These are phyloP conservation scores for Excalfactoria chinensis DNA, from an alignment of 2,113 vertebrate genomes.

Conservation along the genomic window DNA sequence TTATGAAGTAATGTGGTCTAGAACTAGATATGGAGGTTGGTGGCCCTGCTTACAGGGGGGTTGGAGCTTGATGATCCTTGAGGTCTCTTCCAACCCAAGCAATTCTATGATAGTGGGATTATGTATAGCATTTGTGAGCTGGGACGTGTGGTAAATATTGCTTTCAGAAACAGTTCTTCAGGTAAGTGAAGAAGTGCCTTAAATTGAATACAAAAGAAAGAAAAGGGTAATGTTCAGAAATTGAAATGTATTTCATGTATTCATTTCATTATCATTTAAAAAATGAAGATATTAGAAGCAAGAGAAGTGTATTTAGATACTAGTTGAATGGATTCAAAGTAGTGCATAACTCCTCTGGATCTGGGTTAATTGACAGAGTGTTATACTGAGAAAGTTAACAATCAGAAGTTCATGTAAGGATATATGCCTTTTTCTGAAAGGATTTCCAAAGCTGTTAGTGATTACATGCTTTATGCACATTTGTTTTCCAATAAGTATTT, in stretches of 20 bases:
- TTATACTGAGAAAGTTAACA: not conserved
- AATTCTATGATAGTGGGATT: not conserved
- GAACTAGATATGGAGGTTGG: too few species aligned
- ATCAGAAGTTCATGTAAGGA: not conserved
- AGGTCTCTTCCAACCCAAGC: too few species aligned
- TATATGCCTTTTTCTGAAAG: not conserved
- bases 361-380: not conserved
- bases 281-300: not conserved
- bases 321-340: not conserved
- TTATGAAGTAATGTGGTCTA: not conserved
- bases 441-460: not conserved
- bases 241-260: not conserved
- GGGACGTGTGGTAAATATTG: not conserved
- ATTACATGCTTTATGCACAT: not conserved
- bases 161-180: not conserved
- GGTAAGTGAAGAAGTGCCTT: conserved; percentile 35
- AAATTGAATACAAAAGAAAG: not conserved
- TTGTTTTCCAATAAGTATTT: not conserved
- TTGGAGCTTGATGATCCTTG: too few species aligned
- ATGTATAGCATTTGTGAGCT: not conserved
- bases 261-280: not conserved
- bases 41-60: too few species aligned
- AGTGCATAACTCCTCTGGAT: not conserved
- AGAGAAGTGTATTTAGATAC: not conserved
- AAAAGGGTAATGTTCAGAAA: not conserved